A percentile compares a stretch with the other conserved stretches of the same genome.
Conservation (phyloP, 2,113 vertebrate genomes). For the Cathartes aura region DNA sequence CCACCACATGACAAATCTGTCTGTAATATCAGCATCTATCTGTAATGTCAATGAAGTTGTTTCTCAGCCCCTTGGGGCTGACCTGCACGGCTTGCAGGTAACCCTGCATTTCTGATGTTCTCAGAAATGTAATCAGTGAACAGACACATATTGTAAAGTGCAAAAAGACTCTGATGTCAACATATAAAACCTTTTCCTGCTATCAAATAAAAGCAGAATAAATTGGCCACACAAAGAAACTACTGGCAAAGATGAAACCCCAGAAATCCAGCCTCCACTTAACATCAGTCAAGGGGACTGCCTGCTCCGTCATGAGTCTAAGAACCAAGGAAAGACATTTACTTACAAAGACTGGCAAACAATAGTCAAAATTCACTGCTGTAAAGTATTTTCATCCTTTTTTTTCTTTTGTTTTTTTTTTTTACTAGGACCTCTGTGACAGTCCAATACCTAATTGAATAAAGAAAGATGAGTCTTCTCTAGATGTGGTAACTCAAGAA, state of each 20-base stretch:
- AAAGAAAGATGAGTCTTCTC: neutral
- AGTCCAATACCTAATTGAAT: neutral
- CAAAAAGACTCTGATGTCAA: neutral
- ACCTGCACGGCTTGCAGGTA: neutral
- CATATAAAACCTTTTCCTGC: neutral
- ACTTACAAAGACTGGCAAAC: neutral
- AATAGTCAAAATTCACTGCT: neutral
- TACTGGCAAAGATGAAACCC: neutral
- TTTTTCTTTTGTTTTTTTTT: neutral
- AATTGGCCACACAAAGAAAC: neutral
- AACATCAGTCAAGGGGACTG: neutral
- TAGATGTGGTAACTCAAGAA: neutral
- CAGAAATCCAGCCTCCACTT: neutral
- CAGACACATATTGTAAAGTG: neutral
- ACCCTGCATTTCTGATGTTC: neutral
- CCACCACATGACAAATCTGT: neutral
- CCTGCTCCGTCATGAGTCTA: neutral
- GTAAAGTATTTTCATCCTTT: neutral
- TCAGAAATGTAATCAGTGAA: neutral
- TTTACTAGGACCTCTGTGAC: neutral
- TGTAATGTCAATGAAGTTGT: fast-evolving
- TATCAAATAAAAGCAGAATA: neutral
- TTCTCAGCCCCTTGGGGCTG: neutral
- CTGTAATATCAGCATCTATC: too few relatives aligned
- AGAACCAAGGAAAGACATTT: neutral